Evolutionary conservation across 2,888 invertebrate species (phyloP), one percentile per base, ranked within the genome.

Genomic region (Mythimna lalbum): DNA sequence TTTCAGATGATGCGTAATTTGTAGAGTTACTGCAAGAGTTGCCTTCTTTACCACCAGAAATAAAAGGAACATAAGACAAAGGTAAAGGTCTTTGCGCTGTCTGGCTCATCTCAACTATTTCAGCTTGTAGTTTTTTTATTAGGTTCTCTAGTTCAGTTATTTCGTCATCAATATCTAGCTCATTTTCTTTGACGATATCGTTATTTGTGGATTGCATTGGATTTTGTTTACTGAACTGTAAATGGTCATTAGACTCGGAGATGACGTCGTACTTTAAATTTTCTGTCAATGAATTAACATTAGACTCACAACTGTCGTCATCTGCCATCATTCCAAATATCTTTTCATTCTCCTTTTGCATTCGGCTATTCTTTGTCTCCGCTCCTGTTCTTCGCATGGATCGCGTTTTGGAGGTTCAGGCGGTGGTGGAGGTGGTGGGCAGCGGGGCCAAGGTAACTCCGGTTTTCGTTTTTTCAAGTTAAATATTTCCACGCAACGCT

Each of bases 291-390:
- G 83, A 77, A 67, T 89, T 82, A 1, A 84, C 71, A 14, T 75
- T 85, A 4, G 84, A 80, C 33, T 64, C 72, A 23, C 67, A 53
- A 33, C 72, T 78, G 6, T 76, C 5, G 9, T 73, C 56, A 6
- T 80, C 82, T 5, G 89, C 91, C 91, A 90, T 90, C 88, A 93
- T 74, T 91, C 88, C 19, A 81, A 76, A 68, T 92, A 93, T 63
- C 88, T 86, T 89, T 87, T 87, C 86, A 88, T 90, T 86, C 89
- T 91, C 73, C 84, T 87, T 73, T 88, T 90, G 69, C 93, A 91
- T 75, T 88, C 84, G 39, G 76, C 82, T 72, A 78, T 75, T 75
- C 75, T 88, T 4, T 71, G 39, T 78, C 86, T 84, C 70, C 81
- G 86, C 1, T 71, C 71, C 64, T 89, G 88, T 70, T 85, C 72